A percentile compares a stretch with the other conserved stretches of the same genome.
Conservation (phyloP, 2,888 invertebrate genomes). For the Endomychus coccineus region DNA sequence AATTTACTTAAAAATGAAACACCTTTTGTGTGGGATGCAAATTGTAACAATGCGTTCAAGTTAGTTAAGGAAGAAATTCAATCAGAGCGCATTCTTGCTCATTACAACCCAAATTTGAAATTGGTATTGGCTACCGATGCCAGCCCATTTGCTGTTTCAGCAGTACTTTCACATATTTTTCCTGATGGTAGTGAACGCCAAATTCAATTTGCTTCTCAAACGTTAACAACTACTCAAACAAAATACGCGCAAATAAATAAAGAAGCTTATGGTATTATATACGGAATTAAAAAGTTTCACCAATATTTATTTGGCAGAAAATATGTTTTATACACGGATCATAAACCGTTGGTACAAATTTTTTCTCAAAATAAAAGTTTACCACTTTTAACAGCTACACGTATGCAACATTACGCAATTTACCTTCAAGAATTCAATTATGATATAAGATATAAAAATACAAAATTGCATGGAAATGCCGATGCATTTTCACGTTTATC, state of each 20-base stretch:
- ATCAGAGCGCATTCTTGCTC: slow-evolving; percentile 12
- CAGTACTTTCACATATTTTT: slow-evolving; percentile 32
- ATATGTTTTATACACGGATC: no score
- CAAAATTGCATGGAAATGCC: slow-evolving; percentile 4
- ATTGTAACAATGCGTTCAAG: slow-evolving; percentile 19
- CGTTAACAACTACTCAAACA: slow-evolving; percentile 26
- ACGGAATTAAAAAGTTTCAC: slow-evolving; percentile 32
- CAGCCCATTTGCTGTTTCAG: slow-evolving; percentile 26
- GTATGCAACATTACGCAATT: slow-evolving; percentile 6
- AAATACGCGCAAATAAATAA: slow-evolving; percentile 27
- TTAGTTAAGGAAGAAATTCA: not conserved
- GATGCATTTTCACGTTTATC: slow-evolving; percentile 2
- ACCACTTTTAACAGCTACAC: slow-evolving; percentile 2
- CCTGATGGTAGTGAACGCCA: slow-evolving; percentile 34
- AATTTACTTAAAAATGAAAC: slow-evolving; percentile 20
- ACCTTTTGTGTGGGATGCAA: not conserved
- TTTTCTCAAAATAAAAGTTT: slow-evolving; percentile 1
- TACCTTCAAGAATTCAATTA: slow-evolving; percentile 1
- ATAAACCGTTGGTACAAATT: slow-evolving; percentile 3
- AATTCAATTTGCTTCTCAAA: slow-evolving; percentile 34
- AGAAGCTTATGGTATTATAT: slow-evolving; percentile 36
- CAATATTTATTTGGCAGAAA: no score
- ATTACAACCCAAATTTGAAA: slow-evolving; percentile 27
- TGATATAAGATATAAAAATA: slow-evolving; percentile 5
- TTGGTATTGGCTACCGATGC: slow-evolving; percentile 29